phyloP scores from a whole-genome alignment of 1,140 invertebrate species.

The Geopemphigus sp. region DNA sequence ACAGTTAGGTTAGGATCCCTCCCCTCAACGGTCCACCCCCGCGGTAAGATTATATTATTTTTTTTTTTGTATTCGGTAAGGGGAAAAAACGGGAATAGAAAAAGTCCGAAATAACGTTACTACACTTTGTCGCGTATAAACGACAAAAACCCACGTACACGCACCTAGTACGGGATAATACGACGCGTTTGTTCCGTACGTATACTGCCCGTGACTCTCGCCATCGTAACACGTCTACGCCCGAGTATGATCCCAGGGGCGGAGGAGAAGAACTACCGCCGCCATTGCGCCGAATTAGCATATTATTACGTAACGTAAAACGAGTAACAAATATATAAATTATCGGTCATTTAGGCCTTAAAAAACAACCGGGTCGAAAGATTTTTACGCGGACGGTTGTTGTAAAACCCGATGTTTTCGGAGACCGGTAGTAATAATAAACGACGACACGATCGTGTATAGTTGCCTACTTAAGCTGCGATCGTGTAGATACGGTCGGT shows the following conservation, averaged over 20 bases:
- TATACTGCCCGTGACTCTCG: background rate
- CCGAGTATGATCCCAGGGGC: too few relatives aligned
- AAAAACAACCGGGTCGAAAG: too few relatives aligned
- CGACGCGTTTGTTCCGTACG: background rate
- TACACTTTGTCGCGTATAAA: background rate
- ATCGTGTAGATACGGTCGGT: too few relatives aligned
- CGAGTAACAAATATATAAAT: too few relatives aligned
- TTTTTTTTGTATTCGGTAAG: background rate
- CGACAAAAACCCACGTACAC: background rate
- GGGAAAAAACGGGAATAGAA: background rate
- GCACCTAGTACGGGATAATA: background rate
- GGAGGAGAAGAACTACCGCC: too few relatives aligned
- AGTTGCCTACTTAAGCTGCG: too few relatives aligned
- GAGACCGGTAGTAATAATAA: too few relatives aligned
- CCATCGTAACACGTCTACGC: background rate
- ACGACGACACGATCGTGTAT: too few relatives aligned
- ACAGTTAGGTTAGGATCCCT: background rate
- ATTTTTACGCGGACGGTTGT: too few relatives aligned
- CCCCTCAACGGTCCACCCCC: background rate
- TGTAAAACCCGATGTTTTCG: too few relatives aligned
- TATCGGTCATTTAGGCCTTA: too few relatives aligned
- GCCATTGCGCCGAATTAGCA: conserved; percentile 39
- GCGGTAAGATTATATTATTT: background rate
- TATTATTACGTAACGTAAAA: too few relatives aligned
- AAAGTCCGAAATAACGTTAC: background rate